phyloP scores from a whole-genome alignment of 64 coral and sea anemone genomes.

The Montipora capricornis region DNA sequence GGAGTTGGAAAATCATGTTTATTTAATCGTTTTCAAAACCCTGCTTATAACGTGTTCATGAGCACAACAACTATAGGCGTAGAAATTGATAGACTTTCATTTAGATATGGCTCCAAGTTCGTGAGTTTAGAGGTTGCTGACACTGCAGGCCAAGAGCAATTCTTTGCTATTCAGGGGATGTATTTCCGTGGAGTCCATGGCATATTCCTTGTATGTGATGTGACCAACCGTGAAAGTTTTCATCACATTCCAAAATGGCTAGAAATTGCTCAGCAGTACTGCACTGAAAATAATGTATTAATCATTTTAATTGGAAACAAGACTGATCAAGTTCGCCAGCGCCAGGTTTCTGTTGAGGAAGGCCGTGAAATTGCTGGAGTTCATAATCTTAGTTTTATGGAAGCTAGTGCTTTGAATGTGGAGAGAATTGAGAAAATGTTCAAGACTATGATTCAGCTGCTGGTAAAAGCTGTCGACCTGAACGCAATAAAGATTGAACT shows the following conservation, averaged over 20 bases:
- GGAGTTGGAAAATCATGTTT: slow-evolving; percentile 94
- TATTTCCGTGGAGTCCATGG: slow-evolving; percentile 86
- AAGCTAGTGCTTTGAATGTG: slow-evolving; percentile 70
- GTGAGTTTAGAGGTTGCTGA: slow-evolving; percentile 69
- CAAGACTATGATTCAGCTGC: slow-evolving; percentile 51
- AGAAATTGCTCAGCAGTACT: slow-evolving; percentile 55
- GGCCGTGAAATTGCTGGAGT: slow-evolving; percentile 49
- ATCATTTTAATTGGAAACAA: slow-evolving; percentile 87
- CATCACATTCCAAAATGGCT: slow-evolving; percentile 64
- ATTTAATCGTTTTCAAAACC: slow-evolving; percentile 74
- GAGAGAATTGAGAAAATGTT: slow-evolving; percentile 78
- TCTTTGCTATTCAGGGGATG: slow-evolving; percentile 68
- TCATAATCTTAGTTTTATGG: slow-evolving; percentile 65
- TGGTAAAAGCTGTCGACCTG: slow-evolving; percentile 62
- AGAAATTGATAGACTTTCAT: slow-evolving; percentile 58
- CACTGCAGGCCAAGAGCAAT: slow-evolving; percentile 85
- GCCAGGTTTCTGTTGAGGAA: slow-evolving; percentile 37
- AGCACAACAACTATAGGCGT: slow-evolving; percentile 70
- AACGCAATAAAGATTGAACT: slow-evolving; percentile 67
- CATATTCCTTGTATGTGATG: slow-evolving; percentile 85
- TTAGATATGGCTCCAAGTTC: slow-evolving; percentile 71
- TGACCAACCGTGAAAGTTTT: slow-evolving; percentile 71
- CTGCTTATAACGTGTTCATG: slow-evolving; percentile 54
- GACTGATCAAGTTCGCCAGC: slow-evolving; percentile 36
- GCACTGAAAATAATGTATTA: slow-evolving; percentile 44